Evolutionary conservation across 2,888 invertebrate genomes (phyloP), one percentile per base, ranked within the genome.

Genomic region (Muschampia staudingeri): DNA sequence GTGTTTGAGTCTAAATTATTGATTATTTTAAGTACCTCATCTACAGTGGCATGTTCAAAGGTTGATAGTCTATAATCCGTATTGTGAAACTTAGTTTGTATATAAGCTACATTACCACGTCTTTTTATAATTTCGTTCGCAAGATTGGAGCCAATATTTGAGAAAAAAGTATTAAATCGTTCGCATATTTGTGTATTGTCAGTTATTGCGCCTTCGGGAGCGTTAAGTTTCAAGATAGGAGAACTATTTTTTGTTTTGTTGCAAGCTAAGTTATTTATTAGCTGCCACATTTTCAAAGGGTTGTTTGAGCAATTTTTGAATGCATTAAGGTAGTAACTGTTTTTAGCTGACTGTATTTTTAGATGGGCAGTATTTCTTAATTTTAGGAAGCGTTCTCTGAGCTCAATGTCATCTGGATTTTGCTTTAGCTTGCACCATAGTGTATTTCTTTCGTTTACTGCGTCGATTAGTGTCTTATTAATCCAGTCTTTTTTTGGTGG

Each of bases 401-500:
- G 11, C 6, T 73, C 16, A 14, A 76, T 69, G 76, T 82, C 71
- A 1, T 80, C 30, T 11, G 48, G 76, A 14, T 76, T 61, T 12
- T 72, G 75, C 67, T 80, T 82, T 6, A 44, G 34, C 5, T 71
- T 42, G n/a, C 48, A 48, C 81, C 78, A 84, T 34, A 79, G 14
- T 37, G 72, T 48, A 48, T 84, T 81, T 75, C 80, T 80, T 52
- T 78, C n/a, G 16, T 80, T 79, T 25, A 85, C 84, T 52, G 16
- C 40, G 3, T 72, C n/a, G 8, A 85, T 71, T 16, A 85, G 80
- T 0, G 65, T 40, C 73, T 82, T 83, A 19, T 80, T 83, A 7
- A 83, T 82, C 85, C 83, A 83, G 12, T 85, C 73, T 34, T 77
- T 76, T 75, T 80, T 44, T n/a, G 82, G 78, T 0, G 40, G 30